Percentiles rank a stretch among this genome's conserved stretches.
Evolutionary conservation across 2,113 vertebrate species (phyloP).

Genomic region (Dascyllus trimaculatus): DNA sequence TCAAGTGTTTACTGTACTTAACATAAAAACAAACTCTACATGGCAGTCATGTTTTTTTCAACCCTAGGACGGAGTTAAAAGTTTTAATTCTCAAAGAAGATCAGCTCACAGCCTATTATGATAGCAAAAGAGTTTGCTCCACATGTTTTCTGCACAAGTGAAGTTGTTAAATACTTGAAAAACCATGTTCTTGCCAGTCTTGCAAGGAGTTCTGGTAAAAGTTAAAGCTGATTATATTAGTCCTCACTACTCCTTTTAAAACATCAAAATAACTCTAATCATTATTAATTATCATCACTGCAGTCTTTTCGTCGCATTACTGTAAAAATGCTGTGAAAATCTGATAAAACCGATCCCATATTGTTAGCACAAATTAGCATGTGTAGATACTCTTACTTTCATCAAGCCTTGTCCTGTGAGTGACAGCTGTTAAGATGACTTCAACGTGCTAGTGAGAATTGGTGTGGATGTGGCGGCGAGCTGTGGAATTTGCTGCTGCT

Average conservation of each 20-base stretch:
- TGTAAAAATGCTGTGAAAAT: conserved; percentile 18
- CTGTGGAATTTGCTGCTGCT: conserved; percentile 76
- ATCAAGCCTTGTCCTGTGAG: conserved; percentile 71
- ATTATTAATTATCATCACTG: conserved; percentile 23
- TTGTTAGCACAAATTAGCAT: conserved; percentile 61
- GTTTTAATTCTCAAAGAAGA: conserved; percentile 35
- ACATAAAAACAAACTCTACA: not conserved
- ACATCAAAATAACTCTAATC: conserved; percentile 25
- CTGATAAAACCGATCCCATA: conserved; percentile 22
- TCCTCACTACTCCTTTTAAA: conserved; percentile 12
- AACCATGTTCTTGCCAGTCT: conserved; percentile 34
- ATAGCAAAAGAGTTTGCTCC: conserved; percentile 5
- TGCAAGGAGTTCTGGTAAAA: conserved; percentile 4
- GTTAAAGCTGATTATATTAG: conserved; percentile 21
- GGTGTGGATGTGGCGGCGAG: conserved; percentile 78
- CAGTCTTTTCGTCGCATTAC: not conserved
- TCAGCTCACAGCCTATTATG: not conserved
- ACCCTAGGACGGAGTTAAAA: conserved; percentile 17
- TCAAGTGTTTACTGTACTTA: not conserved
- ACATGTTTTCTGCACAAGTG: conserved; percentile 1
- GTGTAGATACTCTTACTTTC: conserved; percentile 46
- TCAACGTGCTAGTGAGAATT: conserved; percentile 72
- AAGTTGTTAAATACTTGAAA: conserved; percentile 11
- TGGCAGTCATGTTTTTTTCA: conserved; percentile 9
- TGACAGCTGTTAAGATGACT: conserved; percentile 78